A percentile compares a stretch with the other conserved stretches of the same genome.
Conservation (phyloP, 2,113 vertebrate species). For the Alligator mississippiensis region DNA sequence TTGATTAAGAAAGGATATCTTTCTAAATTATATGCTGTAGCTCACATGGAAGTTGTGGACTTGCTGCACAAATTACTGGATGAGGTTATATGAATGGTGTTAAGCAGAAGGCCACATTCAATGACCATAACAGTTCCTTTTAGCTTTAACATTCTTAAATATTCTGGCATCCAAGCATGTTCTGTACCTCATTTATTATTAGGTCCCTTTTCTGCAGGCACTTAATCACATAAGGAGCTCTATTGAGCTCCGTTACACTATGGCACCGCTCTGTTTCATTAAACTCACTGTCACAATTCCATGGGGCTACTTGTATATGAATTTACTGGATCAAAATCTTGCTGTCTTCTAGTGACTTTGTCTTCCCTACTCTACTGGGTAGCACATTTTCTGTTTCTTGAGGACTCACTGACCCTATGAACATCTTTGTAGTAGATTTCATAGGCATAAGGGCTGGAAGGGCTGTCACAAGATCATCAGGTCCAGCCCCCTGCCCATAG, state of each 20-base stretch:
- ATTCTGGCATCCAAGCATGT: not conserved
- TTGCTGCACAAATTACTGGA: rapidly evolving
- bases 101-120: not conserved
- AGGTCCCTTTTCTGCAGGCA: rapidly evolving
- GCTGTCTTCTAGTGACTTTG: not conserved
- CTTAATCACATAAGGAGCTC: not conserved
- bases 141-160: not conserved
- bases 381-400: not conserved
- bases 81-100: not conserved
- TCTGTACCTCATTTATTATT: not conserved
- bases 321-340: not conserved
- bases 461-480: too few species aligned
- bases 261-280: not conserved
- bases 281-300: not conserved
- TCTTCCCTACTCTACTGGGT: not conserved
- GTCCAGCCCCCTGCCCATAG: too few species aligned
- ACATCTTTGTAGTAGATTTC: not conserved
- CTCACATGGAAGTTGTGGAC: not conserved
- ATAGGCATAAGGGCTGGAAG: too few species aligned
- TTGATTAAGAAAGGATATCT: not conserved
- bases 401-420: not conserved
- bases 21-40: not conserved
- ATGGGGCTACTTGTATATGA: not conserved
- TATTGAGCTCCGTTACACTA: not conserved
- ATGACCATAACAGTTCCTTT: rapidly evolving